A percentile compares a stretch with the other conserved stretches of the same genome.
These are phyloP conservation scores for Puffinus mauretanicus DNA, from an alignment of 2,113 vertebrate species.

Conservation along the genomic window DNA sequence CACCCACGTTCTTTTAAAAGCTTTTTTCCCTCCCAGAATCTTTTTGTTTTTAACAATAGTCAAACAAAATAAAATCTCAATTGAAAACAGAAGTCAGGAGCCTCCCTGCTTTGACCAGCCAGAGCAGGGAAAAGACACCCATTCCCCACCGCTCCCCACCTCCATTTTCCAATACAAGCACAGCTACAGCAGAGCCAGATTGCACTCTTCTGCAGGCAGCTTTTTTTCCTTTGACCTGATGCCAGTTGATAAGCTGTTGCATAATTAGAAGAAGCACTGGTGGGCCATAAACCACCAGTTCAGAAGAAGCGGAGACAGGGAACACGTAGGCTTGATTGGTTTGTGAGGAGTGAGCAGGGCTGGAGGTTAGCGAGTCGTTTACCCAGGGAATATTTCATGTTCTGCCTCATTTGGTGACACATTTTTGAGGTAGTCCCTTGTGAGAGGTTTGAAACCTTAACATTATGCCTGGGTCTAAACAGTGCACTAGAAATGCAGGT, in stretches of 20 bases:
- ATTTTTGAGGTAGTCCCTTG: background rate
- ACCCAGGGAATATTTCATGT: background rate
- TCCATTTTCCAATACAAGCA: background rate
- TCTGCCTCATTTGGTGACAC: background rate
- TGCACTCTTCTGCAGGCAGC: background rate
- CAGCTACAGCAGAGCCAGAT: background rate
- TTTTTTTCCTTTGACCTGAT: background rate
- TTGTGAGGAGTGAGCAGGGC: background rate
- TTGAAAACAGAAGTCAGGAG: conserved; percentile 39
- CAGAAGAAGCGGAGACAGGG: background rate
- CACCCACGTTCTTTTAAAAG: background rate
- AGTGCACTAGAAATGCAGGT: background rate
- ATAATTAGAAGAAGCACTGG: background rate
- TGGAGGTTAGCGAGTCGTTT: background rate
- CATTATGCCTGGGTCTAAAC: background rate
- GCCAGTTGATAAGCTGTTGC: background rate
- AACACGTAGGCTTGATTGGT: background rate
- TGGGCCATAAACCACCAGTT: background rate
- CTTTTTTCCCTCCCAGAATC: background rate
- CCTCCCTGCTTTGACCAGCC: background rate
- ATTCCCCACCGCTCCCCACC: background rate
- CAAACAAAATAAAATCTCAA: conserved; percentile 26
- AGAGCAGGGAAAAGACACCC: background rate
- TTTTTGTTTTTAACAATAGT: conserved; percentile 46
- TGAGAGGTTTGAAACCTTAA: background rate